Base-by-base conservation (phyloP, 2,113 vertebrate genomes). In the Coreoperca whiteheadi region DNA sequence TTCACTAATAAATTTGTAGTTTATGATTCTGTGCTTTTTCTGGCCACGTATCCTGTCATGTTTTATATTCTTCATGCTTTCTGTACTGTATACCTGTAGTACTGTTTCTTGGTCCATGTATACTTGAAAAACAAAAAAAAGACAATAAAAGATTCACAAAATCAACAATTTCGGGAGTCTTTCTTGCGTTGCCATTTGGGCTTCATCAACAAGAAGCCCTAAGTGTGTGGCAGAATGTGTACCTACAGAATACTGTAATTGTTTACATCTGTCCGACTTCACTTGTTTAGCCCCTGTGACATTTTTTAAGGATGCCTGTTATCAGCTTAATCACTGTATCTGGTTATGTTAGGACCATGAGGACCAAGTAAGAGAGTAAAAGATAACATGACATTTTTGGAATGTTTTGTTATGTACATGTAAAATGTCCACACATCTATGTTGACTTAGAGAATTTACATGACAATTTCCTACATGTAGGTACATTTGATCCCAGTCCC, bases 121-220 rank as follows among this genome's bases (percentile, higher is more conserved):
- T 65, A 91, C 81, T 84, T 77, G 66, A 67, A 68, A 83, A 34
- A 86, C 51, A 80, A 67, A 68, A 83, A 34, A 86, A 56, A 80
- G 78, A 87, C 65, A 94, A 92, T 91, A 92, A 94, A 94, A 63
- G 14, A 54, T 84, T 90, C 75, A 73, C 54, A 86, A 84, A 88
- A 60, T 28, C 18, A 73, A 23, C 28, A 48, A 59, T 34, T 77
- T 66, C 56, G 65, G 59, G 32, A 56, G 48, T 73, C 20, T 75
- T 57, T 74, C 48, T 46, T 72, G 54, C 74, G 23, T 70, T 68
- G 30, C 57, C 51, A 23, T 79, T 43, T 77, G 65, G 39, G 25
- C 32, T 81, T 81, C 30, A 28, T 74, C 8, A 25, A 21, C 25
- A 39, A 23, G 3, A 41, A 56, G 25, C 18, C 14, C 0, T 8